phyloP scores from a whole-genome alignment of 2,797 vertebrate species.

The Gymnothorax reevesii region DNA sequence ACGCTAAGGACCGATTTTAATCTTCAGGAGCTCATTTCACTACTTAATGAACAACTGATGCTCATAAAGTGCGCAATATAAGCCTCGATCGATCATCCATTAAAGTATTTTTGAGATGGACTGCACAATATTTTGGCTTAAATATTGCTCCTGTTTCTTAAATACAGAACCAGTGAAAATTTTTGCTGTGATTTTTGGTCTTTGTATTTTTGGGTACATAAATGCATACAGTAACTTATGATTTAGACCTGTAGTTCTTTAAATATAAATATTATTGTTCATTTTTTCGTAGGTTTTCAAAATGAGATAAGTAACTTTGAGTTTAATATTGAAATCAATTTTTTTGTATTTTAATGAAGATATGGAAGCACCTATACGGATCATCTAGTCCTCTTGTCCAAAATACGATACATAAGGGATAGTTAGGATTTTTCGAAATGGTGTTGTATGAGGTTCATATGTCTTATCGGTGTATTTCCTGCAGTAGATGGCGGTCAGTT shows the following conservation, averaged over 20 bases:
- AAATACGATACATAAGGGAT: neutral
- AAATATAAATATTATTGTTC: too few species aligned
- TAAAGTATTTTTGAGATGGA: slow-evolving; percentile 4
- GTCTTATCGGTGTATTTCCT: too few species aligned
- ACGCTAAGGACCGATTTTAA: neutral
- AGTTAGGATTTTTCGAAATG: too few species aligned
- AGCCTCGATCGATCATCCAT: neutral
- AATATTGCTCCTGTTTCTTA: neutral
- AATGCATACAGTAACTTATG: neutral
- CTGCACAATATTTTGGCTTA: neutral
- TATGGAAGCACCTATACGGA: neutral
- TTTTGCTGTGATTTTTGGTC: neutral
- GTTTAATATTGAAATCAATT: neutral
- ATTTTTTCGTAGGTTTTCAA: too few species aligned
- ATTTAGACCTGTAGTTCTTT: too few species aligned
- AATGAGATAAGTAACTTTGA: too few species aligned
- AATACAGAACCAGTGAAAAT: neutral
- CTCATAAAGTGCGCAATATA: neutral
- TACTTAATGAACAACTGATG: neutral
- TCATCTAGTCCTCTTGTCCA: neutral
- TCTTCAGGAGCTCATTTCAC: neutral
- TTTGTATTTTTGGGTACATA: neutral
- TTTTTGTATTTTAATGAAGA: neutral
- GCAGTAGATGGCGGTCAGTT: too few species aligned
- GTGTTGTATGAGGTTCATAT: too few species aligned